Evolutionary conservation across 2,113 vertebrate genomes (phyloP).

Genomic region (Galbula dea): DNA sequence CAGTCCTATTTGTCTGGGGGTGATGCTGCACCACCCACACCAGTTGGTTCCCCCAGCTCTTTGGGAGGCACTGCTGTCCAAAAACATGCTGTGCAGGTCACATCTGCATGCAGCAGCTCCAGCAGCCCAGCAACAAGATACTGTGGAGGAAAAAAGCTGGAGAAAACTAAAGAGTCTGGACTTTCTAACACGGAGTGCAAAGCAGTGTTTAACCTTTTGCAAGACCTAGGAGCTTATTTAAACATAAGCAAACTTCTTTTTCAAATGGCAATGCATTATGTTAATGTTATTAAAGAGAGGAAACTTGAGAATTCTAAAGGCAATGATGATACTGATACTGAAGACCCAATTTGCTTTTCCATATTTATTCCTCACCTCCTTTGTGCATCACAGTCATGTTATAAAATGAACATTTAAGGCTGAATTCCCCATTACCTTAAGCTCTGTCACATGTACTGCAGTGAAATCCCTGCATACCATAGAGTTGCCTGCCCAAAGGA

Average conservation of each 20-base stretch:
- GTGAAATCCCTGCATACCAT: not conserved
- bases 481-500: not conserved
- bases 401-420: not conserved
- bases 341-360: not conserved
- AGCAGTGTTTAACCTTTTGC: not conserved
- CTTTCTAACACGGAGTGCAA: not conserved
- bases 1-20: accelerated
- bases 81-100: not conserved
- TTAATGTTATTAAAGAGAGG: not conserved
- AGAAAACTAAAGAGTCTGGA: not conserved
- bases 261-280: not conserved
- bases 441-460: not conserved
- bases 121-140: not conserved
- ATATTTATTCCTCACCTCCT: not conserved
- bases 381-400: not conserved
- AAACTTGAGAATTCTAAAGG: not conserved
- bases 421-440: not conserved
- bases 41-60: not conserved
- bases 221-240: not conserved
- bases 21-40: not conserved
- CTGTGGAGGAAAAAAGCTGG: accelerated
- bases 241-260: not conserved
- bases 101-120: not conserved
- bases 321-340: not conserved
- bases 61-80: accelerated